Base-by-base conservation (phyloP, 2,113 vertebrate genomes). In the Tenebrosternarchus preto region DNA sequence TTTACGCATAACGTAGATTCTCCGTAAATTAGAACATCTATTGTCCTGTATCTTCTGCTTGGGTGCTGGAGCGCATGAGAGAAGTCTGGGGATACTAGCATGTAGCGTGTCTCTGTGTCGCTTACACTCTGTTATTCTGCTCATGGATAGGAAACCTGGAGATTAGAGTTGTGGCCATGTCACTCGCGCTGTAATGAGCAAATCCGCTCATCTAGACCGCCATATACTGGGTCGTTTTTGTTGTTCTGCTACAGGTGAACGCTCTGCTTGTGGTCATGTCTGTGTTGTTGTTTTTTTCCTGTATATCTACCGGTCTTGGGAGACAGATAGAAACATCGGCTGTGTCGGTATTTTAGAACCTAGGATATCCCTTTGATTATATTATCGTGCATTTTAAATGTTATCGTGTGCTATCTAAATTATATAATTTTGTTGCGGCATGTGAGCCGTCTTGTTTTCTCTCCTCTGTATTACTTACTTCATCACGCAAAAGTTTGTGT, bases 191-290 rank as follows among this genome's bases (percentile, higher is more conserved):
- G 88, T 93, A 92, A 93, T 92, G 92, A 90, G 88, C 82, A 95
- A 95, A 96, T 95, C 93, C 87, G 86, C 73, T 95, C 95, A 96
- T 89, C 92, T 92, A 83, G 84, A 90, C 84, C 85, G 77, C 95
- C 95, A 95, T 95, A 94, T 95, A 94, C 86, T 92, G 84, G 89
- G 92, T 87, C 88, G 15, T 91, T 92, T 94, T 85, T 89, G 84
- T 85, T 86, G 90, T 88, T 86, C 77, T 82, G 84, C 73, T 85
- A 83, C 82, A 86, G 72, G 85, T 83, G 59, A 33, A 43, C n/a
- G 0, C 61, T 31, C 63, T 12, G 7, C 43, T 15, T 50, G 43
- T 50, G 43, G 19, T 59, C 8, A 17, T 59, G 19, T 55, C 53
- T 55, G 2, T 55, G 53, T n/a, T 59, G 7, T 22, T 12, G 8